Evolutionary conservation across 2,797 vertebrate genomes (phyloP), one percentile per base, ranked within the genome.

Genomic region (Sphenodon punctatus): DNA sequence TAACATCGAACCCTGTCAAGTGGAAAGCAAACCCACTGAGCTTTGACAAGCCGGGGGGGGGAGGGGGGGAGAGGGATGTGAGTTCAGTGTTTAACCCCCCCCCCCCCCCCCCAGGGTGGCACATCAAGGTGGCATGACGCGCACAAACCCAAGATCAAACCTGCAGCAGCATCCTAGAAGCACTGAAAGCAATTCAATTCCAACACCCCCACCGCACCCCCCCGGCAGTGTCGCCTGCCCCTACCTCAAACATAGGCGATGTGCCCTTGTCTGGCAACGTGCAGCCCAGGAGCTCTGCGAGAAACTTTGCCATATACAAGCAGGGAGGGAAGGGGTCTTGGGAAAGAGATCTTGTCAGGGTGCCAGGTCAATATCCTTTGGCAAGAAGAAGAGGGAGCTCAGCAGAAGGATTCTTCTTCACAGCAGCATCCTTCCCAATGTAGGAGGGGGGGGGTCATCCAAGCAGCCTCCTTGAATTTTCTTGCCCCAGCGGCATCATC

Each of bases 291-390:
- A 97, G 93, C 89, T 96, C 97, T 42, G 96, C 89, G 66, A 97
- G 95, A 94, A 97, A 97, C 96, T 97, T 97, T 95, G 96, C 97
- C 96, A 93, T 95, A 93, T 90, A 95, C 89, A 49, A 92, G 84
- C 74, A 78, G 79, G 80, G 36, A 67, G 49, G 27, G 59, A 90
- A 61, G 75, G 42, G 41, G 64, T 87, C 77, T 78, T 79, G 55
- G 48, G 83, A 66, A 63, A 36, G 73, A 63, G 82, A 89, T 69
- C 73, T 30, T 81, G 73, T 72, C 34, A 32, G 25, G 15, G 67
- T 30, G 45, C 68, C 67, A 84, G 64, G 60, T 23, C 32, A 84
- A 45, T 51, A 45, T 83, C 60, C 83, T 69, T 42, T 11, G 38
- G 58, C 75, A 6, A 60, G 36, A 63, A 61, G 48, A 36, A n/a